These are phyloP conservation scores for Anas georgica DNA, from an alignment of 2,797 vertebrate species.

Conservation along the genomic window DNA sequence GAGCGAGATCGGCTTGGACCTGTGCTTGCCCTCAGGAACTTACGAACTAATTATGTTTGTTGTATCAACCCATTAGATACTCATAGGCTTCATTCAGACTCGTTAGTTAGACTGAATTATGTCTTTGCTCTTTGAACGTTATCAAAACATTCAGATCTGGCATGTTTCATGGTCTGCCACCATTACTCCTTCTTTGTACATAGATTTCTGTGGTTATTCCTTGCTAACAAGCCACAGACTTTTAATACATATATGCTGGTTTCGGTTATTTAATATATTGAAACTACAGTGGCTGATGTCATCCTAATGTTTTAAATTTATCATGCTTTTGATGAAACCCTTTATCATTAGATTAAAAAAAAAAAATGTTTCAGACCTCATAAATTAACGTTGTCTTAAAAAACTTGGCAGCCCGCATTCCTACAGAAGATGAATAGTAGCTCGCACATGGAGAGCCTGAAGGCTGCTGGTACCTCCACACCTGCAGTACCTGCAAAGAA, in stretches of 20 bases:
- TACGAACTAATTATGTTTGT: background rate
- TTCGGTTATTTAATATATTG: slow-evolving; percentile 32
- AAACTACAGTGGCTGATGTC: slow-evolving; percentile 23
- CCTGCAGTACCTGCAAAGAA: background rate
- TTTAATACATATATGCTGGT: background rate
- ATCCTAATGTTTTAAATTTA: background rate
- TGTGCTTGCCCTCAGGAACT: slow-evolving; percentile 41
- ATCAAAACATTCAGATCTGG: slow-evolving; percentile 32
- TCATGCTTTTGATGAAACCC: background rate
- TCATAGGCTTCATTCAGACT: slow-evolving; percentile 2
- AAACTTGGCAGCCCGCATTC: background rate
- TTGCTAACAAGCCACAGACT: slow-evolving; percentile 1
- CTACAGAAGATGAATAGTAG: background rate
- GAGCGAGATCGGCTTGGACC: background rate
- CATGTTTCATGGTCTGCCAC: slow-evolving; percentile 25
- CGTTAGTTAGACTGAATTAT: slow-evolving; percentile 12
- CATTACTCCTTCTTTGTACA: background rate
- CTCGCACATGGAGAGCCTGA: background rate
- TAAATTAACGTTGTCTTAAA: background rate
- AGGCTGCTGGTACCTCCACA: background rate
- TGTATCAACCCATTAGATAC: slow-evolving; percentile 45
- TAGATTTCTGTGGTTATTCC: slow-evolving; percentile 25
- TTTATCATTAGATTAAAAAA: background rate
- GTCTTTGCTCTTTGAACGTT: slow-evolving; percentile 32
- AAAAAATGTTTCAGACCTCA: background rate